phyloP scores from a whole-genome alignment of 2,888 invertebrate genomes.

The Hybos culiciformis region DNA sequence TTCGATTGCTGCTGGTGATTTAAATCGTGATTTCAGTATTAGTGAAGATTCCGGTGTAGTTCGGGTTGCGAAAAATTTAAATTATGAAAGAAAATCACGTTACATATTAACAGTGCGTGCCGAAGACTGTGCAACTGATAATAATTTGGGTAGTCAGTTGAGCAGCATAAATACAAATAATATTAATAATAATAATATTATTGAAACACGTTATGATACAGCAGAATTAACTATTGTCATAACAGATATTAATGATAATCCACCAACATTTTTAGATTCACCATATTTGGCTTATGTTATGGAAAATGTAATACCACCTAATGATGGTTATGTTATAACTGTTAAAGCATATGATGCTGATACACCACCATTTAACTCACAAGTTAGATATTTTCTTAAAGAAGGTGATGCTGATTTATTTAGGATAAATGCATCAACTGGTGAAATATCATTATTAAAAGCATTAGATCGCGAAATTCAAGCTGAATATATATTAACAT shows the following conservation, averaged over 20 bases:
- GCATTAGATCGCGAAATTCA: slow-evolving; percentile 75
- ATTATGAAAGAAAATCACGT: slow-evolving; percentile 77
- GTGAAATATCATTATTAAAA: slow-evolving; percentile 72
- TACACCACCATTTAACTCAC: slow-evolving; percentile 76
- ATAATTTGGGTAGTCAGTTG: slow-evolving; percentile 29
- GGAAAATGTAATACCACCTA: slow-evolving; percentile 78
- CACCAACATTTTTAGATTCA: slow-evolving; percentile 86
- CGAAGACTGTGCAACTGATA: slow-evolving; percentile 72
- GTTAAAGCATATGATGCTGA: slow-evolving; percentile 85
- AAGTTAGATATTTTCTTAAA: slow-evolving; percentile 84
- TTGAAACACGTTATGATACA: slow-evolving; percentile 50
- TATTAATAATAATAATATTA: not conserved
- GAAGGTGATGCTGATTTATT: slow-evolving; percentile 87
- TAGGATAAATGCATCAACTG: slow-evolving; percentile 80
- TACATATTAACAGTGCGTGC: slow-evolving; percentile 75
- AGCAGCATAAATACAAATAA: not conserved
- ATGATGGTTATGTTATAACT: slow-evolving; percentile 63
- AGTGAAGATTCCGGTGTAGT: slow-evolving; percentile 85
- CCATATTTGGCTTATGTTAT: slow-evolving; percentile 86
- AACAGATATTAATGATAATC: slow-evolving; percentile 86
- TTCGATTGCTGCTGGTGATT: slow-evolving; percentile 77
- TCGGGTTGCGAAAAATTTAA: slow-evolving; percentile 81
- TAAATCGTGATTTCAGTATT: slow-evolving; percentile 80
- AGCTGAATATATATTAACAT: slow-evolving; percentile 67
- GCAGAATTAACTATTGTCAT: slow-evolving; percentile 73